These are phyloP conservation scores for Enteromius trimaculatus DNA, from an alignment of 2,797 vertebrate species.

Conservation along the genomic window DNA sequence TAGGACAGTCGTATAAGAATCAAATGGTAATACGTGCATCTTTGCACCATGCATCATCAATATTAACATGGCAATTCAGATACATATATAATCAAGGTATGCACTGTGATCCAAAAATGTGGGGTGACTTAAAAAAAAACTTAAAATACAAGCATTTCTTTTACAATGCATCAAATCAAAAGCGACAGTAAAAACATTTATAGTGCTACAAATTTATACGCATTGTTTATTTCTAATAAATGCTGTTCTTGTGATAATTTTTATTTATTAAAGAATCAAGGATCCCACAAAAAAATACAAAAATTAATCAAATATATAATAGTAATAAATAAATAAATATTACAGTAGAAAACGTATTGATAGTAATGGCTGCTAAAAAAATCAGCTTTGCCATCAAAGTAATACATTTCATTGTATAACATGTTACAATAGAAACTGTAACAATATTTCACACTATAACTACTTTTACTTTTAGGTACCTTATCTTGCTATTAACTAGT, in stretches of 20 bases:
- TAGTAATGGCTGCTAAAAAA: neutral
- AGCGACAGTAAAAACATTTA: neutral
- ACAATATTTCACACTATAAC: neutral
- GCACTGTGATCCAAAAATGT: neutral
- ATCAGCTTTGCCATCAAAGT: neutral
- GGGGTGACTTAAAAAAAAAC: neutral
- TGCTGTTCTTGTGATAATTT: neutral
- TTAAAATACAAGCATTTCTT: neutral
- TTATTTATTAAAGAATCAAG: neutral
- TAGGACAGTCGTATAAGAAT: neutral
- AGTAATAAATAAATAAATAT: no score
- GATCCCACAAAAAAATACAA: neutral
- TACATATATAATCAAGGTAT: neutral
- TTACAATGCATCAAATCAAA: neutral
- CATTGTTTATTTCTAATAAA: neutral
- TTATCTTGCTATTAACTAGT: no score
- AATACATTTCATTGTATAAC: neutral
- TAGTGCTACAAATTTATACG: neutral
- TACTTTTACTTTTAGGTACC: neutral
- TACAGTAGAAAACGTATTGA: neutral
- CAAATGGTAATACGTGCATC: constrained; percentile 12
- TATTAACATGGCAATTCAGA: neutral
- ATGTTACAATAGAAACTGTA: neutral
- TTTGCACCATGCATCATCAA: neutral
- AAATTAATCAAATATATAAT: no score